A percentile compares a stretch with the other conserved stretches of the same genome.
These are phyloP conservation scores for Erebia ligea DNA, from an alignment of 2,888 invertebrate genomes.

Conservation along the genomic window DNA sequence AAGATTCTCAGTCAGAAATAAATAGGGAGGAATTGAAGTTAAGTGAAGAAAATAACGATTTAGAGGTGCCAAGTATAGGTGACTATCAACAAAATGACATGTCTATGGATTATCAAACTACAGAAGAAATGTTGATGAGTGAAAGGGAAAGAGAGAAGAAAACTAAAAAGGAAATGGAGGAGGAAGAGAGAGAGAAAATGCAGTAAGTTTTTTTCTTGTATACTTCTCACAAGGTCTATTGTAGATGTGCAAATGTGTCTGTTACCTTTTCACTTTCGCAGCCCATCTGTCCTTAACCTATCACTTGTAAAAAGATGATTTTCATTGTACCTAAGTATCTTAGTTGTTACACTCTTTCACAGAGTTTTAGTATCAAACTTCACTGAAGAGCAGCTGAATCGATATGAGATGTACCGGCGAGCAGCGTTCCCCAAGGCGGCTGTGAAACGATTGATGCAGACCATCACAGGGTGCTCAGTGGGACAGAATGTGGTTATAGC, in stretches of 20 bases:
- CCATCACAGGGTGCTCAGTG: constrained; percentile 97
- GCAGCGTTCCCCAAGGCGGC: constrained; percentile 99
- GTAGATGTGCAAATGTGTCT: too few relatives aligned
- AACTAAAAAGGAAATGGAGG: constrained; percentile 93
- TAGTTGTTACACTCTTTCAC: constrained; percentile 50
- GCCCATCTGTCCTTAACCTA: too few relatives aligned
- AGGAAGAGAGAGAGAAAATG: constrained; percentile 98
- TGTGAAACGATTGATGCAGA: constrained; percentile 98
- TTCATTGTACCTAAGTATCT: neutral
- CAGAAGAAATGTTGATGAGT: constrained; percentile 76
- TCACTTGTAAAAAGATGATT: too few relatives aligned
- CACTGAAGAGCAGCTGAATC: constrained; percentile 97
- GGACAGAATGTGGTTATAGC: constrained; percentile 99
- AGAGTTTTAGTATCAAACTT: constrained; percentile 99
- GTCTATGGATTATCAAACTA: constrained; percentile 62
- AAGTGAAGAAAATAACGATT: constrained; percentile 51
- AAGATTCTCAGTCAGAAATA: constrained; percentile 50
- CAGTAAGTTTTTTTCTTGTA: constrained; percentile 85
- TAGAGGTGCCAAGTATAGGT: constrained; percentile 54
- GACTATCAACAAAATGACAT: constrained; percentile 65
- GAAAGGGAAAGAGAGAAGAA: constrained; percentile 87
- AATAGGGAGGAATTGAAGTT: constrained; percentile 49
- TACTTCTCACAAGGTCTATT: neutral
- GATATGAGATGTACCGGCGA: constrained; percentile 99
- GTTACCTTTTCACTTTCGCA: too few relatives aligned